phyloP scores from a whole-genome alignment of 2,888 invertebrate genomes.

The Eumacrocentrus americanus region DNA sequence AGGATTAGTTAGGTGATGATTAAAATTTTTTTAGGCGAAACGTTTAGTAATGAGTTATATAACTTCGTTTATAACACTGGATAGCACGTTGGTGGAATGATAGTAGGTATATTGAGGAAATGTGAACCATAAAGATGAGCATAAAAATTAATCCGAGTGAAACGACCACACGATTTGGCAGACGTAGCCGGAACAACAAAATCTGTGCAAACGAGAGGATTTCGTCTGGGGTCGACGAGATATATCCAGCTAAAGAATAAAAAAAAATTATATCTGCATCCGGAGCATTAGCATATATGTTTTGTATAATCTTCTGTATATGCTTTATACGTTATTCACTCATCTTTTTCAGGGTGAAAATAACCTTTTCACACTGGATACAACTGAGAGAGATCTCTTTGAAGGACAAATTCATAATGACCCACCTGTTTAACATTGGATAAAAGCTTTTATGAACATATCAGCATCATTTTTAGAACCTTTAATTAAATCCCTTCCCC shows the following conservation, averaged over 20 bases:
- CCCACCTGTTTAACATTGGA: slow-evolving; percentile 43
- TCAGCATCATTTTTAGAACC: too few relatives aligned
- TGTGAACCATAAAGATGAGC: slow-evolving; percentile 3
- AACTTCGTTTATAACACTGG: too few relatives aligned
- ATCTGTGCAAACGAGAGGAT: slow-evolving; percentile 7
- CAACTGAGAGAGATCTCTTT: slow-evolving; percentile 8
- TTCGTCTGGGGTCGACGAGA: slow-evolving; percentile 6
- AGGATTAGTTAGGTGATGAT: too few relatives aligned
- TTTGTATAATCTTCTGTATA: slow-evolving; percentile 11
- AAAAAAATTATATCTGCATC: slow-evolving; percentile 20
- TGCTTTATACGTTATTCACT: too few relatives aligned
- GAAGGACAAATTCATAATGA: slow-evolving; percentile 38
- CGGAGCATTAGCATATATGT: slow-evolving; percentile 14
- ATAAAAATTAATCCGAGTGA: slow-evolving; percentile 14
- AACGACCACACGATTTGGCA: slow-evolving; percentile 21
- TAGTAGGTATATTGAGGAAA: not conserved
- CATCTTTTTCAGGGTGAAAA: too few relatives aligned
- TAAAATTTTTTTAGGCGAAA: too few relatives aligned
- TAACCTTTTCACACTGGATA: too few relatives aligned
- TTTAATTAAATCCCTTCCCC: too few relatives aligned
- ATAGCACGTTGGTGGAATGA: not conserved
- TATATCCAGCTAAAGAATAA: not conserved
- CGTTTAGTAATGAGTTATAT: too few relatives aligned
- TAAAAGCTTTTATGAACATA: too few relatives aligned
- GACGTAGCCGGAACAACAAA: slow-evolving; percentile 4